Evolutionary conservation across 2,113 vertebrate species (phyloP).

Genomic region (Mobula hypostoma): DNA sequence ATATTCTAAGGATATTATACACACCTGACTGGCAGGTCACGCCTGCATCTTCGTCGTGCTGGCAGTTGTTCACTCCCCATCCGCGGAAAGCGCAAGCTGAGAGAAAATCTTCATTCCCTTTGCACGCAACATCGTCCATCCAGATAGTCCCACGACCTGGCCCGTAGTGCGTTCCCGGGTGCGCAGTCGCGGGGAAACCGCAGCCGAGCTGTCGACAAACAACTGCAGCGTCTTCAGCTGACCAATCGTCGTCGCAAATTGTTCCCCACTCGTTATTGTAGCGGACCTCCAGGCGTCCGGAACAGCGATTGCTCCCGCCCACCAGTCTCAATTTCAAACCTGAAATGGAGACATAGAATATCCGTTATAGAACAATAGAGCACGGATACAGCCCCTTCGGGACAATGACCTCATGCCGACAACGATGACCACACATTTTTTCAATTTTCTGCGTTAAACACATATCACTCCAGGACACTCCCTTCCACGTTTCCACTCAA

Average conservation of each 20-base stretch:
- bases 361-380: too few species aligned
- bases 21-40: neutral
- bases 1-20: too few species aligned
- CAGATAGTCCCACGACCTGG: neutral
- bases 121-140: neutral
- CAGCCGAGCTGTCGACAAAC: neutral
- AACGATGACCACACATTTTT: too few species aligned
- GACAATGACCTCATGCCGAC: too few species aligned
- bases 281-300: neutral
- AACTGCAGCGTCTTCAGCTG: neutral
- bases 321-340: neutral
- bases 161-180: neutral
- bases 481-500: too few species aligned
- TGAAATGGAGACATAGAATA: too few species aligned
- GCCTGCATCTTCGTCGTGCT: neutral
- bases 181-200: neutral
- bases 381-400: too few species aligned
- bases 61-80: neutral
- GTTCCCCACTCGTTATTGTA: neutral
- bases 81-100: neutral
- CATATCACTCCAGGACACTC: too few species aligned
- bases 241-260: neutral
- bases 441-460: too few species aligned
- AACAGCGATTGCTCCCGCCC: neutral
- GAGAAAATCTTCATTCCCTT: neutral